Base-by-base conservation (phyloP, 2,113 vertebrate species). In the Eclectus roratus region DNA sequence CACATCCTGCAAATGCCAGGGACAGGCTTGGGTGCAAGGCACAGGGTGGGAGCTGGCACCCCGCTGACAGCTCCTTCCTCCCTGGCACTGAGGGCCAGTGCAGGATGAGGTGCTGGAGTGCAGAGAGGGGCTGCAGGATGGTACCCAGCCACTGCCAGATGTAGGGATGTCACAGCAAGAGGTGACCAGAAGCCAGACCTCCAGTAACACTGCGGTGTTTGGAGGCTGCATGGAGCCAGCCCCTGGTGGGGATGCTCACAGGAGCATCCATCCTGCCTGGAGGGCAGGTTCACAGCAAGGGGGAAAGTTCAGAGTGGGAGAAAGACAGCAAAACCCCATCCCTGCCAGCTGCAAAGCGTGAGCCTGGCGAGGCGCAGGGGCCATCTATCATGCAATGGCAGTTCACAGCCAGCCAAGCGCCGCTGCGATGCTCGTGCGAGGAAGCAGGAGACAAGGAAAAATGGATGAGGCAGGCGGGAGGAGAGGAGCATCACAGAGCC, bases 1-100 rank as follows among this genome's bases (percentile, higher is more conserved):
- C 96, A 99, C 99, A 88, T 99, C 99, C 99, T 99, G 86, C 69
- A 77, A 83, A 63, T 0, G 1, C 16, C 58, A 89, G 0, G 1
- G 74, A 70, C 23, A 55, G 29, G 13, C 60, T 44, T 53, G 43
- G 53, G n/a, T 55, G n/a, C 0, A 0, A 71, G 47, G 87, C 65
- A 60, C 11, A 3, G 29, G 33, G 15, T 31, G 21, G 21, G 20
- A 82, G 17, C 35, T 56, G 65, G 65, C 21, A 49, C 8, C 37
- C 9, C 7, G 8, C 12, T 4, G 33, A 64, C 9, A 63, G 3
- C 52, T 11, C 50, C 8, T 18, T 53, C 6, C 9, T 43, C 46
- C 33, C 81, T 12, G 33, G 47, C n/a, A 50, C 3, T 2, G 0
- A 1, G 35, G 49, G 5, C 27, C 65, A n/a, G 49, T 14, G 43